Evolutionary conservation across 2,797 vertebrate genomes (phyloP).

Genomic region (Poeciliopsis paucimaculata): DNA sequence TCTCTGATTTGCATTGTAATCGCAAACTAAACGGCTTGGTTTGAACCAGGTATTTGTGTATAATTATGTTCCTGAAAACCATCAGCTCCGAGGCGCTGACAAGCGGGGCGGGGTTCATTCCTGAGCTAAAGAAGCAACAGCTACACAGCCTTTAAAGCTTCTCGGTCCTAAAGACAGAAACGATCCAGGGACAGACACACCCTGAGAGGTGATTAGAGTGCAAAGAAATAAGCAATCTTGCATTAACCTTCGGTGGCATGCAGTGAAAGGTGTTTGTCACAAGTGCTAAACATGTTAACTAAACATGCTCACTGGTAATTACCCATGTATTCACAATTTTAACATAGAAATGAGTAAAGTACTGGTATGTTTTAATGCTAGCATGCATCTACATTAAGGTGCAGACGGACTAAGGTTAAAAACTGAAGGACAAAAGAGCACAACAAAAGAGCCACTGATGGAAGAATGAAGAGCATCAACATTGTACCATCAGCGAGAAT

Average conservation of each 20-base stretch:
- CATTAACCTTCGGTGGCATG: slow-evolving; percentile 7
- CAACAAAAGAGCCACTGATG: background rate
- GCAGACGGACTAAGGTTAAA: background rate
- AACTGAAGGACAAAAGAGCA: background rate
- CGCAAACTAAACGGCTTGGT: slow-evolving; percentile 26
- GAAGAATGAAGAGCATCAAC: background rate
- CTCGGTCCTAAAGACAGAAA: background rate
- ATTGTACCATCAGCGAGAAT: background rate
- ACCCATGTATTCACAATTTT: background rate
- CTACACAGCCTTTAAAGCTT: slow-evolving; percentile 33
- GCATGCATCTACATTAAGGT: background rate
- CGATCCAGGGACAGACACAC: slow-evolving; percentile 23
- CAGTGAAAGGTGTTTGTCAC: background rate
- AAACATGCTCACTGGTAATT: background rate
- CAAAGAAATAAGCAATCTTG: slow-evolving; percentile 34
- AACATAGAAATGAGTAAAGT: background rate
- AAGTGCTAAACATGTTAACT: background rate
- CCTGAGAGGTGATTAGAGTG: slow-evolving; percentile 27
- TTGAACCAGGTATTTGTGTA: slow-evolving; percentile 29
- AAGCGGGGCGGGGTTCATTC: slow-evolving; percentile 16
- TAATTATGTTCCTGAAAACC: slow-evolving; percentile 47
- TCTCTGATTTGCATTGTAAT: slow-evolving; percentile 35
- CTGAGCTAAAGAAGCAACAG: slow-evolving; percentile 40
- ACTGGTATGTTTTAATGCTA: background rate
- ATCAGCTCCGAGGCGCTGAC: slow-evolving; percentile 44